These are phyloP conservation scores for Amia ocellicauda DNA, from an alignment of 2,113 vertebrate species.

Conservation along the genomic window DNA sequence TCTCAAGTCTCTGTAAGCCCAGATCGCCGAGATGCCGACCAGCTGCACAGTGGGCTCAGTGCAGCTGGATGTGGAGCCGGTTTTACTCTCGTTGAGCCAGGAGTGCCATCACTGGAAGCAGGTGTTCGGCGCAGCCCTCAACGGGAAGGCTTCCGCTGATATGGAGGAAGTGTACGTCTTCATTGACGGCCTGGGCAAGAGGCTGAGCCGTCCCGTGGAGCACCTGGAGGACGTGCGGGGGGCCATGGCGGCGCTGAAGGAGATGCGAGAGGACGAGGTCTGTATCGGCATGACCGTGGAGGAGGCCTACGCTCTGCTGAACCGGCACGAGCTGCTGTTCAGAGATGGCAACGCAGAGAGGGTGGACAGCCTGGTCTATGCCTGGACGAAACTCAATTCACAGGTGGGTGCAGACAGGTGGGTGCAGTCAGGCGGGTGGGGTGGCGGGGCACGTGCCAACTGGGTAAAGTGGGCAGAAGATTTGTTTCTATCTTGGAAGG, in stretches of 20 bases:
- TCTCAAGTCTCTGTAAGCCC: conserved; percentile 69
- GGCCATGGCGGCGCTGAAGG: conserved; percentile 65
- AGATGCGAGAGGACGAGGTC: conserved; percentile 69
- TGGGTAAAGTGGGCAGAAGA: no score
- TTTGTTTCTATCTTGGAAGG: no score
- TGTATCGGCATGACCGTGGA: conserved; percentile 67
- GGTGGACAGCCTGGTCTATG: conserved; percentile 71
- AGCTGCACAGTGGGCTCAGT: conserved; percentile 52
- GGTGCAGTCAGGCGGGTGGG: no score
- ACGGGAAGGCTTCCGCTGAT: conserved; percentile 54
- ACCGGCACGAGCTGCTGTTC: conserved; percentile 65
- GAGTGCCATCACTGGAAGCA: conserved; percentile 70
- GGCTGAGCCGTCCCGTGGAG: conserved; percentile 62
- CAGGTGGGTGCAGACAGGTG: conserved; percentile 64
- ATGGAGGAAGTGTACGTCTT: conserved; percentile 67
- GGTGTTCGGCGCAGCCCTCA: conserved; percentile 65
- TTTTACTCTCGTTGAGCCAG: conserved; percentile 68
- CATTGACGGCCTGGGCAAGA: conserved; percentile 62
- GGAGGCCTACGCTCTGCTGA: conserved; percentile 71
- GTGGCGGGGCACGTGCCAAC: no score
- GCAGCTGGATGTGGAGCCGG: conserved; percentile 54
- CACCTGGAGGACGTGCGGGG: conserved; percentile 71
- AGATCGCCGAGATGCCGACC: conserved; percentile 65
- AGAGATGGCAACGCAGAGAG: conserved; percentile 67
- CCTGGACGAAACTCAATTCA: conserved; percentile 67